Conservation (phyloP, 2,888 invertebrate species). For the Marronus borbonicus region DNA sequence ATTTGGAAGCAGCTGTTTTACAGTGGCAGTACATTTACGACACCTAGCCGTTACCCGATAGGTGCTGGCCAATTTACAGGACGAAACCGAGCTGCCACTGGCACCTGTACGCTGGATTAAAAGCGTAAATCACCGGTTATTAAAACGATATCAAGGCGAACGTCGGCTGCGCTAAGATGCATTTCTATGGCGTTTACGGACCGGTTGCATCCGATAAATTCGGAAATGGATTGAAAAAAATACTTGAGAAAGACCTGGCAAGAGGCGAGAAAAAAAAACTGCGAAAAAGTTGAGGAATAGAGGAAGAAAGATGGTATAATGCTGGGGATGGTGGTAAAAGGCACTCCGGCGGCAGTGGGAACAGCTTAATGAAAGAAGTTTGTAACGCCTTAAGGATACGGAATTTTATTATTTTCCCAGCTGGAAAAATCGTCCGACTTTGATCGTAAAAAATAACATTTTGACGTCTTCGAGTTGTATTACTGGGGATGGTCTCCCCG, state of each 20-base stretch:
- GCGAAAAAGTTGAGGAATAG: not conserved
- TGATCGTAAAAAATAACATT: conserved; percentile 42
- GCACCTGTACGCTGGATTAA: conserved; percentile 63
- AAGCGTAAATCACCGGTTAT: conserved; percentile 64
- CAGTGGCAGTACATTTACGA: conserved; percentile 3
- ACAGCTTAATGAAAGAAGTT: conserved; percentile 47
- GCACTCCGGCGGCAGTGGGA: conserved; percentile 22
- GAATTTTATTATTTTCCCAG: conserved; percentile 45
- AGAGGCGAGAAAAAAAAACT: not conserved
- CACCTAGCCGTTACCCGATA: not conserved
- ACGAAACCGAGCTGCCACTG: conserved; percentile 57
- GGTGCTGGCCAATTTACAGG: conserved; percentile 18
- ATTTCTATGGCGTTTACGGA: conserved; percentile 6
- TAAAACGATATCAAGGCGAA: conserved; percentile 60
- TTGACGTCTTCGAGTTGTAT: conserved; percentile 29
- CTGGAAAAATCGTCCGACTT: conserved; percentile 25
- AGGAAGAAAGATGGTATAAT: not conserved
- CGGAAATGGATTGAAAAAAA: not conserved
- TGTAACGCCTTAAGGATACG: conserved; percentile 39
- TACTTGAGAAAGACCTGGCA: not conserved
- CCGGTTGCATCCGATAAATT: conserved; percentile 38
- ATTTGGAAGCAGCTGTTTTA: conserved; percentile 23
- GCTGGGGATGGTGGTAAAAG: not conserved
- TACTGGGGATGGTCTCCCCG: not conserved
- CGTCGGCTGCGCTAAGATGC: conserved; percentile 14